phyloP scores from a whole-genome alignment of 2,113 vertebrate genomes.

The Furnarius figulus region DNA sequence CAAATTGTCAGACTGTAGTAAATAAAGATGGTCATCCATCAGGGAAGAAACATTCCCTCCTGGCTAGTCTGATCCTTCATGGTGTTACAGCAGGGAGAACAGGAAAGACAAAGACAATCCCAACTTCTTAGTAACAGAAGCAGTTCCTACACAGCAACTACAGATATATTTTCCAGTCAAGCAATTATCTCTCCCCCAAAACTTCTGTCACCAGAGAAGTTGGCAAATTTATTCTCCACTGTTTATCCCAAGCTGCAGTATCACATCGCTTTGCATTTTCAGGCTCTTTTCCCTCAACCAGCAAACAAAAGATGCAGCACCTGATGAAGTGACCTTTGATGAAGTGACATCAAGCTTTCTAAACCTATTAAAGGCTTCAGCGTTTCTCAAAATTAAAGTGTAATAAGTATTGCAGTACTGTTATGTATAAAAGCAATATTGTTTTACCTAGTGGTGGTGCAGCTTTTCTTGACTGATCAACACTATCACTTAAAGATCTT shows the following conservation, averaged over 20 bases:
- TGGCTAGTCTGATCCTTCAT: neutral
- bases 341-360: neutral
- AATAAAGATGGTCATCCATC: neutral
- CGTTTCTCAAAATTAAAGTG: neutral
- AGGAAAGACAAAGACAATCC: neutral
- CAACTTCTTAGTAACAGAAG: neutral
- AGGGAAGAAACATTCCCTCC: neutral
- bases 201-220: neutral
- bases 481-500: slow-evolving; percentile 10
- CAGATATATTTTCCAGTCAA: neutral
- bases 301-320: neutral
- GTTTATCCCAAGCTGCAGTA: neutral
- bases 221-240: neutral
- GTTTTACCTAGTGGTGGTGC: neutral
- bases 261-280: neutral
- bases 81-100: neutral
- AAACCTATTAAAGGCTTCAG: neutral
- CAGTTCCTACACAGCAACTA: neutral
- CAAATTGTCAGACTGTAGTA: neutral
- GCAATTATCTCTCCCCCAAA: neutral
- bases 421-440: neutral
- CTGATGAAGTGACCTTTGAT: neutral
- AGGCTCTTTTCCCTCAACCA: neutral
- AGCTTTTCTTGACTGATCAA: neutral
- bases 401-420: neutral